Conservation (phyloP, 2,797 vertebrate species). For the Myotis myotis region DNA sequence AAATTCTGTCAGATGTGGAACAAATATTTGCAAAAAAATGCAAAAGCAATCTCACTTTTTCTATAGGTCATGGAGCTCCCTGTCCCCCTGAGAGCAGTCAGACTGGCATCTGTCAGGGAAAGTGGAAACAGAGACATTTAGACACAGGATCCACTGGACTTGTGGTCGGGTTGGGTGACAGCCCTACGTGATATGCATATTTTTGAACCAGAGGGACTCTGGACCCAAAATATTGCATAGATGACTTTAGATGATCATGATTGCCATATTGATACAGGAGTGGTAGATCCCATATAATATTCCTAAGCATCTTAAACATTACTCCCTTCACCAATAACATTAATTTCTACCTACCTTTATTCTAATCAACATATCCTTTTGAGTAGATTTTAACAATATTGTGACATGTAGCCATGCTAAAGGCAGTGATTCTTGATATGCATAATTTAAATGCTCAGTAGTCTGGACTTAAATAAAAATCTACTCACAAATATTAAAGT, state of each 20-base stretch:
- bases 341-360: not conserved
- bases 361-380: not conserved
- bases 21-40: not conserved
- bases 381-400: not conserved
- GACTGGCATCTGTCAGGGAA: not conserved
- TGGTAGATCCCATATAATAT: accelerated
- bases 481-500: not conserved
- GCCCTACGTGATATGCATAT: not conserved
- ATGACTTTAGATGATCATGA: not conserved
- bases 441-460: slow-evolving; percentile 9
- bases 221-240: not conserved
- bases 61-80: not conserved
- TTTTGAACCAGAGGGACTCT: accelerated
- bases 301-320: not conserved
- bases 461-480: slow-evolving; percentile 27
- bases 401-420: not conserved
- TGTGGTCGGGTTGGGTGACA: too few species aligned
- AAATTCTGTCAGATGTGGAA: not conserved
- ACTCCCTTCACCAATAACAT: not conserved
- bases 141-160: not conserved
- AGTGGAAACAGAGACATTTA: too few species aligned
- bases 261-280: too few species aligned
- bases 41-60: not conserved
- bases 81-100: accelerated
- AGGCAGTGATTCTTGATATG: not conserved